phyloP scores from a whole-genome alignment of 2,113 vertebrate genomes.

The Campylomormyrus numenius region DNA sequence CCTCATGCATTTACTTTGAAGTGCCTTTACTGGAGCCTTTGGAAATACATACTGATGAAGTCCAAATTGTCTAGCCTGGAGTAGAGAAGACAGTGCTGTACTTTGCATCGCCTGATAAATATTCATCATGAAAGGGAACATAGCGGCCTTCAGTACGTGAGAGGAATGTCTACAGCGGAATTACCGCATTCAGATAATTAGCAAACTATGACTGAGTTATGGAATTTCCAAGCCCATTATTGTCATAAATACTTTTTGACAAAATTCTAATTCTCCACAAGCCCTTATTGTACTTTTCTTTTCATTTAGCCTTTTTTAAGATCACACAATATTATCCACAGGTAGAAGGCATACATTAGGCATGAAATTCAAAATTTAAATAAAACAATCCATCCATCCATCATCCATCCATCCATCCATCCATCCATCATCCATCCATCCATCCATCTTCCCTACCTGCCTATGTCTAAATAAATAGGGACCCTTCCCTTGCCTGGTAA shows the following conservation, averaged over 20 bases:
- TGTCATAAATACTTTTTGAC: neutral
- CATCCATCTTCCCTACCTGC: neutral
- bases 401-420: neutral
- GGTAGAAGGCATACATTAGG: neutral
- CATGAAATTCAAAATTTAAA: neutral
- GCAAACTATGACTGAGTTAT: slow-evolving; percentile 56
- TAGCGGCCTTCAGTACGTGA: slow-evolving; percentile 74
- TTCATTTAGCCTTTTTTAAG: neutral
- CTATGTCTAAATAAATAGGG: neutral
- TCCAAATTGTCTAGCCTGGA: slow-evolving; percentile 92
- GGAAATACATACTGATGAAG: slow-evolving; percentile 98
- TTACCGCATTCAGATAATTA: slow-evolving; percentile 78
- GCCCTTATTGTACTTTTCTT: neutral
- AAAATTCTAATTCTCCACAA: slow-evolving; percentile 3
- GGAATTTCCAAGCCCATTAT: slow-evolving; percentile 39
- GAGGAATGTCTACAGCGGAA: slow-evolving; percentile 77
- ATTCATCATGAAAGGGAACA: slow-evolving; percentile 79
- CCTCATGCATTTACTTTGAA: slow-evolving; percentile 94
- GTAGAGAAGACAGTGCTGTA: slow-evolving; percentile 77
- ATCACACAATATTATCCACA: neutral
- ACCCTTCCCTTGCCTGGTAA: neutral
- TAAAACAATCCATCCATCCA: neutral
- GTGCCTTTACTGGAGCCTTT: slow-evolving; percentile 92
- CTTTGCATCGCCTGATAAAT: slow-evolving; percentile 88
- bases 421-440: neutral